These are phyloP conservation scores for Microctonus hyperodae DNA, from an alignment of 2,888 invertebrate species.

Conservation along the genomic window DNA sequence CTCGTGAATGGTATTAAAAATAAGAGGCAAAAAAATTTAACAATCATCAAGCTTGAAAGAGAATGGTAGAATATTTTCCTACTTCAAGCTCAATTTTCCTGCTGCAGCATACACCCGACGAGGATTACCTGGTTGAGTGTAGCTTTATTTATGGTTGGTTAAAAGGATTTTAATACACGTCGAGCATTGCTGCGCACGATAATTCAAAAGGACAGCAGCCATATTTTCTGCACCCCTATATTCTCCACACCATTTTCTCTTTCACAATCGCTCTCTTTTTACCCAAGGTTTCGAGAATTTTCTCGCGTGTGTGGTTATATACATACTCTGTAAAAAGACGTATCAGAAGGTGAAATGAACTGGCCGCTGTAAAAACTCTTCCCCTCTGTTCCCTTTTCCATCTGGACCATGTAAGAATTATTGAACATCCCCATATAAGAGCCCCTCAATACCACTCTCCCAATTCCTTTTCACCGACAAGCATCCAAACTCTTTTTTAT, in stretches of 20 bases:
- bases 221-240: constrained; percentile 41
- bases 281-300: not conserved
- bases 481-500: not conserved
- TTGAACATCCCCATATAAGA: constrained; percentile 3
- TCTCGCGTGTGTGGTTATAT: not conserved
- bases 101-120: constrained; percentile 40
- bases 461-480: not conserved
- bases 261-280: not conserved
- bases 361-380: constrained; percentile 34
- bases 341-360: constrained; percentile 25
- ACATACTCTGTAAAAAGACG: constrained; percentile 12
- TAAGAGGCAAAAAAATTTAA: not conserved
- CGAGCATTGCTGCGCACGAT: constrained; percentile 43
- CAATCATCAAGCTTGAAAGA: not conserved
- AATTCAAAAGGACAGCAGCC: constrained; percentile 49
- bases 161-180: constrained; percentile 57
- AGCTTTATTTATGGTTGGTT: constrained; percentile 55
- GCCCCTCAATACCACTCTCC: not conserved
- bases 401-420: not conserved
- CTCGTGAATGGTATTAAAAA: too few species aligned
- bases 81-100: constrained; percentile 24
- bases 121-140: constrained; percentile 48
- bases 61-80: not conserved
- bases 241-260: constrained; percentile 7
- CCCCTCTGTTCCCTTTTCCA: not conserved